These are phyloP conservation scores for Lamprotornis superbus DNA, from an alignment of 2,113 vertebrate species.

Conservation along the genomic window DNA sequence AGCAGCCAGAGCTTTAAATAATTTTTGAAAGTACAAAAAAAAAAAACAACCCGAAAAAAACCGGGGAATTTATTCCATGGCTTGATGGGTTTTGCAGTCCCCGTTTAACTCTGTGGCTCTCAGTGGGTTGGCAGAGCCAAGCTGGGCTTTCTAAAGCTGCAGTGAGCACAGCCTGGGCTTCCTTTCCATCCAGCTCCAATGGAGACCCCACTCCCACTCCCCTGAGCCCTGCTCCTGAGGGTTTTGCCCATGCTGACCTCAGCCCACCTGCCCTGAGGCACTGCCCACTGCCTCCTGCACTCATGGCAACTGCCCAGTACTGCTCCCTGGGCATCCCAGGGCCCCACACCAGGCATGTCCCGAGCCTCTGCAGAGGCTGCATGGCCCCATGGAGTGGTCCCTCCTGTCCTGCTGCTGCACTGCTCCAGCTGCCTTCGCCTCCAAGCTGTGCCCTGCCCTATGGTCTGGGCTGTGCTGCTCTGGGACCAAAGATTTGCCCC, in stretches of 20 bases:
- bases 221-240: neutral
- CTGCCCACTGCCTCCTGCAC: neutral
- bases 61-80: neutral
- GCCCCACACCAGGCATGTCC: neutral
- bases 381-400: accelerated
- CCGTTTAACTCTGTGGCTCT: neutral
- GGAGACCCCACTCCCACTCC: neutral
- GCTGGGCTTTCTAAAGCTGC: neutral
- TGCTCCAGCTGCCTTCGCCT: neutral
- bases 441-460: neutral
- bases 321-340: neutral
- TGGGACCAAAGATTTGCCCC: neutral
- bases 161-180: neutral
- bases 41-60: neutral
- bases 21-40: neutral
- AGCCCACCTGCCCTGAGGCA: neutral
- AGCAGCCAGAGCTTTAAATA: neutral
- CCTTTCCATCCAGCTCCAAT: too few relatives aligned
- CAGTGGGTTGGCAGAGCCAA: neutral
- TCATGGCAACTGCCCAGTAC: neutral
- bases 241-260: neutral
- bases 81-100: neutral
- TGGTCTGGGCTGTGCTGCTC: neutral
- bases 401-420: neutral
- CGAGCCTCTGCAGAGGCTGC: neutral